These are phyloP conservation scores for Thysanoteuthis rhombus DNA, from an alignment of 2,888 invertebrate species.

Conservation along the genomic window DNA sequence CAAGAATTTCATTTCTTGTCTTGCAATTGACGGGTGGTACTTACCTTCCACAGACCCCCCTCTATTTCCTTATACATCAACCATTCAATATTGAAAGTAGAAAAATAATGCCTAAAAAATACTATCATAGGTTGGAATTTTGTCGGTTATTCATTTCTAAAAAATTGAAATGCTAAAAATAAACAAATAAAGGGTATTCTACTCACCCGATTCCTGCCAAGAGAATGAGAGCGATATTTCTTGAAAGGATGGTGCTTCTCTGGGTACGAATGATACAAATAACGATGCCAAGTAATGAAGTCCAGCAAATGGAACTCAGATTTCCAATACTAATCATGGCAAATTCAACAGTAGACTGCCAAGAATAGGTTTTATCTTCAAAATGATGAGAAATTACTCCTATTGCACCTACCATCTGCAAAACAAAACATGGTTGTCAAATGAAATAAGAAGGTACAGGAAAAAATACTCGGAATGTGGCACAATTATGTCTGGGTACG, in stretches of 20 bases:
- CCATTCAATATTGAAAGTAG: too few relatives aligned
- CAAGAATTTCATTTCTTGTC: too few relatives aligned
- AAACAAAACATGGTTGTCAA: slow-evolving; percentile 1
- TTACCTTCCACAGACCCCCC: too few relatives aligned
- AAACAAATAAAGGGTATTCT: background rate
- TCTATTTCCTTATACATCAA: too few relatives aligned
- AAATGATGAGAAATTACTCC: slow-evolving; percentile 80
- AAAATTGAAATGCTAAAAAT: too few relatives aligned
- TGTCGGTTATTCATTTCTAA: too few relatives aligned
- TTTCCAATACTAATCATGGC: slow-evolving; percentile 77
- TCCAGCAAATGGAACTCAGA: slow-evolving; percentile 86
- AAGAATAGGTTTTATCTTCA: slow-evolving; percentile 64
- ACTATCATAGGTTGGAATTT: too few relatives aligned
- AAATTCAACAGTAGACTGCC: slow-evolving; percentile 80
- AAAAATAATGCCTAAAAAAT: too few relatives aligned
- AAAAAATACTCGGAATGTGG: too few relatives aligned
- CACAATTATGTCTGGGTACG: too few relatives aligned
- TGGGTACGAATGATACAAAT: slow-evolving; percentile 84
- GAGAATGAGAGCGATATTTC: slow-evolving; percentile 71
- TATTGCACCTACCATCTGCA: slow-evolving; percentile 66
- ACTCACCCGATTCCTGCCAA: slow-evolving; percentile 67
- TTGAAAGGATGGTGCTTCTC: slow-evolving; percentile 83
- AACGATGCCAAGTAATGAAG: slow-evolving; percentile 82
- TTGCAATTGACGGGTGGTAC: too few relatives aligned
- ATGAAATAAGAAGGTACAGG: too few relatives aligned